Evolutionary conservation across 2,888 invertebrate genomes (phyloP).

Genomic region (Thyatira batis): DNA sequence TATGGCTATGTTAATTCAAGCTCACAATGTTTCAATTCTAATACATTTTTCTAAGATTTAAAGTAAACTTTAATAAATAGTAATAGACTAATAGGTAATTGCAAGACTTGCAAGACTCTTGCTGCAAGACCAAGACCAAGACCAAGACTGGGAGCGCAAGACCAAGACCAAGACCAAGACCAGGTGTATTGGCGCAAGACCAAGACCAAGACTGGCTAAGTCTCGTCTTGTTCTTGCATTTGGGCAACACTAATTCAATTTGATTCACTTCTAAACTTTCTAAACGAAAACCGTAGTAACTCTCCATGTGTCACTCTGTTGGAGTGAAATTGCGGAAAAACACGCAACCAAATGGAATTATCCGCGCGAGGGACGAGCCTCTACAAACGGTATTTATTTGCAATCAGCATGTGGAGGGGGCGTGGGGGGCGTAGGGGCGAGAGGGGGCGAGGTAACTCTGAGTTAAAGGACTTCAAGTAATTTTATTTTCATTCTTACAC

Average conservation of each 20-base stretch:
- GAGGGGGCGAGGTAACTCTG: conserved; percentile 9
- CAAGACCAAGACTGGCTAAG: too few species aligned
- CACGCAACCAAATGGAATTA: conserved; percentile 22
- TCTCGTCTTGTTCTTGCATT: too few species aligned
- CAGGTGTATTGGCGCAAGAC: too few species aligned
- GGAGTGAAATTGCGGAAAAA: conserved; percentile 10
- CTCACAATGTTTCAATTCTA: too few species aligned
- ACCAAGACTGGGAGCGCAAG: too few species aligned
- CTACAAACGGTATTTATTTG: not conserved
- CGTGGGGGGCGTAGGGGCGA: not conserved
- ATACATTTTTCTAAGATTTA: too few species aligned
- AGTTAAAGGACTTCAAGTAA: conserved; percentile 28
- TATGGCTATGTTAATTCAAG: too few species aligned
- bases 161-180: too few species aligned
- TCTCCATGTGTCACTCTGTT: not conserved
- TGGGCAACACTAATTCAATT: not conserved
- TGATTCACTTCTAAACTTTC: not conserved
- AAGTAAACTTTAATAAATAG: too few species aligned
- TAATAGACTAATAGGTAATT: too few species aligned
- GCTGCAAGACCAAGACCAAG: too few species aligned
- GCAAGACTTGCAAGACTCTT: too few species aligned
- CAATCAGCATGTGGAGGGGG: not conserved
- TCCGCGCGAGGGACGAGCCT: conserved; percentile 7
- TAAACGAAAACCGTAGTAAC: not conserved
- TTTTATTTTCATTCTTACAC: conserved; percentile 10